Evolutionary conservation across 2,797 vertebrate species (phyloP).

Genomic region (Rhodeus uyekii): DNA sequence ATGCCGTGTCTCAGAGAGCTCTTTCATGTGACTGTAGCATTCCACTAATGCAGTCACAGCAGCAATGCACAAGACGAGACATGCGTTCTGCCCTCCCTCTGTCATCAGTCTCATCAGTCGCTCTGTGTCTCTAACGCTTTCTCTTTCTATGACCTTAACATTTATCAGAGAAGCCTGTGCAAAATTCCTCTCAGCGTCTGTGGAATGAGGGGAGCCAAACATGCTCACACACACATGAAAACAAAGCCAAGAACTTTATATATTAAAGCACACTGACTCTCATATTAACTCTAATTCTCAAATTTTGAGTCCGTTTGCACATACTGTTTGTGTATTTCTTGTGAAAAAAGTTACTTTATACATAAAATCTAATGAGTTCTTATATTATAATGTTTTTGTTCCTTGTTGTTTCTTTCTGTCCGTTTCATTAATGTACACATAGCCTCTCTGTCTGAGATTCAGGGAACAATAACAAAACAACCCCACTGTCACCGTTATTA

Average conservation of each 20-base stretch:
- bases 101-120: constrained; percentile 53
- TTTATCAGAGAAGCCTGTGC: constrained; percentile 87
- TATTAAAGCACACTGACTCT: constrained; percentile 78
- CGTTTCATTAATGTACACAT: constrained; percentile 97
- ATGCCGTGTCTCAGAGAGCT: constrained; percentile 69
- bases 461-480: constrained; percentile 89
- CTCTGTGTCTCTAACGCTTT: constrained; percentile 23
- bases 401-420: constrained; percentile 97
- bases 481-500: constrained; percentile 99
- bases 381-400: constrained; percentile 76
- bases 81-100: constrained; percentile 67
- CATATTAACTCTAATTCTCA: constrained; percentile 70
- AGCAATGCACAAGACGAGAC: constrained; percentile 85
- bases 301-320: neutral
- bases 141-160: constrained; percentile 84
- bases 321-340: neutral
- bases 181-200: constrained; percentile 89
- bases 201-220: constrained; percentile 79
- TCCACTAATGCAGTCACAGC: constrained; percentile 79
- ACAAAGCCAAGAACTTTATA: constrained; percentile 74
- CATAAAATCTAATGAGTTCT: neutral
- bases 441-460: constrained; percentile 85
- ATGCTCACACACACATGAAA: constrained; percentile 82
- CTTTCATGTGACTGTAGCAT: constrained; percentile 82
- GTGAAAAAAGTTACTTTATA: neutral